These are phyloP conservation scores for Plutomurus gul DNA, from an alignment of 1,140 invertebrate genomes.

Conservation along the genomic window DNA sequence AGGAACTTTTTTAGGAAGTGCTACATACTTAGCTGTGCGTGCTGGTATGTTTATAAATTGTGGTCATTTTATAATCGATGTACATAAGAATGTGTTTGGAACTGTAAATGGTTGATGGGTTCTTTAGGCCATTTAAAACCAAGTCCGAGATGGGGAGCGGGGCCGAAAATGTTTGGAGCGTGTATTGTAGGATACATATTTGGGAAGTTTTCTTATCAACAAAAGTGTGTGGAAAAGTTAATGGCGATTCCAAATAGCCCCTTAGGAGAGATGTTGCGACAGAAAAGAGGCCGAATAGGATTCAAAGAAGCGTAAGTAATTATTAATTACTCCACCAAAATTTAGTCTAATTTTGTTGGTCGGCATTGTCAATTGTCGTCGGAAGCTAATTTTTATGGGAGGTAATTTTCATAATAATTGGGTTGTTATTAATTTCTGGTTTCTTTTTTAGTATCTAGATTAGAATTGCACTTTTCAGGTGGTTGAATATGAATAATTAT, in stretches of 20 bases:
- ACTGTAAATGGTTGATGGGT: no score
- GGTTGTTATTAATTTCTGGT: no score
- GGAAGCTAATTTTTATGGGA: no score
- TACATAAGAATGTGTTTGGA: no score
- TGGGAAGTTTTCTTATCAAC: conserved; percentile 76
- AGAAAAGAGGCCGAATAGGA: conserved; percentile 55
- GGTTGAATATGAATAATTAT: no score
- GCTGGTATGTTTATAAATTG: background rate
- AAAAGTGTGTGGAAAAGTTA: conserved; percentile 72
- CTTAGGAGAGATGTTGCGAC: conserved; percentile 65
- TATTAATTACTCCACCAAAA: background rate
- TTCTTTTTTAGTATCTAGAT: no score
- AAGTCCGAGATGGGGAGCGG: conserved; percentile 66
- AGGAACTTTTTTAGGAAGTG: conserved; percentile 63
- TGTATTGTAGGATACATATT: conserved; percentile 72
- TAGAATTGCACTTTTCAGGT: no score
- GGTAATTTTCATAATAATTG: no score
- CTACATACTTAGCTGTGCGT: conserved; percentile 65
- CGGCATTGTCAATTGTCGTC: no score
- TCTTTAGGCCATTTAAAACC: conserved; percentile 62
- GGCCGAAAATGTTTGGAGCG: conserved; percentile 68
- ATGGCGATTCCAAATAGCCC: conserved; percentile 70
- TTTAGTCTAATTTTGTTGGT: no score
- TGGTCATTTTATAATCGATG: no score
- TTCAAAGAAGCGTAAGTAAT: conserved; percentile 56